Conservation (phyloP, 1,140 invertebrate species). For the Aphidius ervi region DNA sequence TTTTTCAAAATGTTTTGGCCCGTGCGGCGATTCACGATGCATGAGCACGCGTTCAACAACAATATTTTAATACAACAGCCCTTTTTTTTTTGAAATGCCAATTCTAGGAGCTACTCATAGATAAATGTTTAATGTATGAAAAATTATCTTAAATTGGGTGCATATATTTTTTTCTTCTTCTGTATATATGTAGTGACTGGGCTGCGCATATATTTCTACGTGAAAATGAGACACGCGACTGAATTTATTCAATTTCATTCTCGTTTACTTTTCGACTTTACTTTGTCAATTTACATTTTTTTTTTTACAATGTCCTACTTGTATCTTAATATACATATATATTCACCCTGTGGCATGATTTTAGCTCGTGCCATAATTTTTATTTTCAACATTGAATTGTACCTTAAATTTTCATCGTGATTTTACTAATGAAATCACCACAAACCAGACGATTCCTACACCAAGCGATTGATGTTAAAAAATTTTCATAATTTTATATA, state of each 20-base stretch:
- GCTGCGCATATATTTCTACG: constrained; percentile 4
- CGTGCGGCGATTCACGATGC: constrained; percentile 30
- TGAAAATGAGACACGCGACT: constrained; percentile 38
- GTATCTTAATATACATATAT: too few relatives aligned
- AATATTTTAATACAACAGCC: too few relatives aligned
- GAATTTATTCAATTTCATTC: constrained; percentile 34
- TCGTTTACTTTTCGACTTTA: constrained; percentile 10
- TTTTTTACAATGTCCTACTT: not conserved
- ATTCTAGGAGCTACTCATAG: constrained; percentile 39
- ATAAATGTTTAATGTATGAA: too few relatives aligned
- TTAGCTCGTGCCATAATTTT: constrained; percentile 8
- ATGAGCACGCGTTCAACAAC: constrained; percentile 36
- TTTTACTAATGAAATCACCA: too few relatives aligned
- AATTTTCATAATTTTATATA: too few relatives aligned
- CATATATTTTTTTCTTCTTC: constrained; percentile 27
- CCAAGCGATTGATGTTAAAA: too few relatives aligned
- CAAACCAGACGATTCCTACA: too few relatives aligned
- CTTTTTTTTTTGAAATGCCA: constrained; percentile 35
- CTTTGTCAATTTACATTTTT: constrained; percentile 22
- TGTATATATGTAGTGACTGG: not conserved
- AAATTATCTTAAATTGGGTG: constrained; percentile 22
- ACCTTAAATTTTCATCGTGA: too few relatives aligned
- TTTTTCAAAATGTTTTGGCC: constrained; percentile 11
- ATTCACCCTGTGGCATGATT: not conserved
- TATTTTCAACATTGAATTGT: not conserved